Evolutionary conservation across 2,113 vertebrate genomes (phyloP), one percentile per base, ranked within the genome.

Genomic region (Smithornis capensis): DNA sequence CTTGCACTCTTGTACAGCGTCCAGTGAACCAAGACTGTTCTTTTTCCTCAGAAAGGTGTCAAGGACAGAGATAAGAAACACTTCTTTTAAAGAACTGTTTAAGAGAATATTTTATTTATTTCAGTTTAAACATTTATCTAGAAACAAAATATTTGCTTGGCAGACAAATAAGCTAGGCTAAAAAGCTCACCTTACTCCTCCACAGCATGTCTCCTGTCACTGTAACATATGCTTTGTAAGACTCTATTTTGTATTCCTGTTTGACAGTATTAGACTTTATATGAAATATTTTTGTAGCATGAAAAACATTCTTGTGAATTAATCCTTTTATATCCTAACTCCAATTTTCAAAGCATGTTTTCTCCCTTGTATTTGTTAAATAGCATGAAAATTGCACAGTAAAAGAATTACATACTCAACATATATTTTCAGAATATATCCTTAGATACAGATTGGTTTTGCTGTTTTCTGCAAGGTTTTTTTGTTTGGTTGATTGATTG

Each of bases 41-140:
- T 74, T 65, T 37, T 90, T 74, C 45, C 84, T 95, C 63, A 56
- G 70, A 83, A 92, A 84, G 64, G 78, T 95, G 89, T 90, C 85
- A 92, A 90, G 40, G n/a, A 95, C 64, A 6, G 25, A 37, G 60
- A 55, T 76, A 96, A 87, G 62, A 93, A 93, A 78, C 35, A 73
- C 52, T 83, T 67, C 14, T 59, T 96, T 94, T 64, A 49, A 95
- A 92, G 37, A 82, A 92, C 19, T 79, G 45, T 83, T 92, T 87
- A 96, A 96, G 9, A 24, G 17, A 86, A 22, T 75, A 90, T 93
- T 97, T 95, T 83, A 92, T 94, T 94, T 89, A 94, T 87, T 97
- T 96, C 96, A 83, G 86, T 95, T 96, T 87, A 96, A 87, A 42
- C 56, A 95, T 82, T 97, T 97, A 96, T 95, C 95, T 95, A 92